Evolutionary conservation across 2,113 vertebrate species (phyloP).

Genomic region (Cairina moschata): DNA sequence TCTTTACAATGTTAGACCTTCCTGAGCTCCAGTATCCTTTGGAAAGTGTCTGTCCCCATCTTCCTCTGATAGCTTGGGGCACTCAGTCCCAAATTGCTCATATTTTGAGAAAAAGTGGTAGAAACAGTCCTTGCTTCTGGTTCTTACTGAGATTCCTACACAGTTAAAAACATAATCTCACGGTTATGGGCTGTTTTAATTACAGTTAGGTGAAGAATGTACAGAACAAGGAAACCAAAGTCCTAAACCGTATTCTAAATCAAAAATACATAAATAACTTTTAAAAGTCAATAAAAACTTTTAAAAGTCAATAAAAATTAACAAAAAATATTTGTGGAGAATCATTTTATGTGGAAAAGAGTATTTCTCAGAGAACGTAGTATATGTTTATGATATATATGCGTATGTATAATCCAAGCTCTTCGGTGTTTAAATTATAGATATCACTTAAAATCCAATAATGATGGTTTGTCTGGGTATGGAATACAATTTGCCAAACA

Average conservation of each 20-base stretch:
- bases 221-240: not conserved
- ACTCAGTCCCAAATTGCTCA: not conserved
- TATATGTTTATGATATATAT: not conserved
- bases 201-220: not conserved
- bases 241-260: not conserved
- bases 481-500: not conserved
- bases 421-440: not conserved
- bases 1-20: not conserved
- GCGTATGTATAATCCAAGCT: not conserved
- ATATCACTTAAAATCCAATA: not conserved
- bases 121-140: not conserved
- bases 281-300: not conserved
- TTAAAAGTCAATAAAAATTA: not conserved
- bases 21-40: not conserved
- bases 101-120: not conserved
- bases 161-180: not conserved
- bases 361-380: not conserved
- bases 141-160: not conserved
- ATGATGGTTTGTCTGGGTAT: not conserved
- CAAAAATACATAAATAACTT: not conserved
- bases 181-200: not conserved
- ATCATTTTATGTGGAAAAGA: not conserved
- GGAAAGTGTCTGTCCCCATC: not conserved
- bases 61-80: not conserved
- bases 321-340: accelerated